Evolutionary conservation across 2,113 vertebrate genomes (phyloP).

Genomic region (Anseranas semipalmata): DNA sequence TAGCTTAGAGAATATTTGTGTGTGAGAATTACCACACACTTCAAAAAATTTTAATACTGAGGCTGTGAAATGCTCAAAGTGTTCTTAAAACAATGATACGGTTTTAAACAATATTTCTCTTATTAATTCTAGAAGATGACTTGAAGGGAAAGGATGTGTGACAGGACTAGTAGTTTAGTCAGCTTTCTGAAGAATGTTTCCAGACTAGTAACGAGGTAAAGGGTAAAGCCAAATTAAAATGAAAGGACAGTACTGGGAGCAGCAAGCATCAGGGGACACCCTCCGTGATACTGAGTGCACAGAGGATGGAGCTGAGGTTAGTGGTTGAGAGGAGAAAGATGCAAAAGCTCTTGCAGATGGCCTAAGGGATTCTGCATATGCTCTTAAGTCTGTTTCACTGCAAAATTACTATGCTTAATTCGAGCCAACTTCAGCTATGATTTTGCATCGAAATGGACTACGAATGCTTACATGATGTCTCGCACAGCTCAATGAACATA

Average conservation of each 20-base stretch:
- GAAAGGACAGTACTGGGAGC: not conserved
- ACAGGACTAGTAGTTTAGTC: not conserved
- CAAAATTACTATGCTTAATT: not conserved
- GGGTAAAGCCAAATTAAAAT: not conserved
- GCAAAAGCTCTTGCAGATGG: not conserved
- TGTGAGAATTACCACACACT: not conserved
- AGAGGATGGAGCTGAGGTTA: not conserved
- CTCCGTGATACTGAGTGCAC: not conserved
- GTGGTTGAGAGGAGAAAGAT: not conserved
- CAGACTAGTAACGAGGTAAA: not conserved
- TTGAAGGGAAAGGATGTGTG: rapidly evolving
- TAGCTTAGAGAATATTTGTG: not conserved
- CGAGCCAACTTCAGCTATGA: constrained; percentile 8
- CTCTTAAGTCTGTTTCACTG: not conserved
- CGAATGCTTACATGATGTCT: not conserved
- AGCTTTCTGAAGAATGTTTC: not conserved
- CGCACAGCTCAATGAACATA: not conserved
- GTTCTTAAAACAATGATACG: not conserved
- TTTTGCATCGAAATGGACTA: not conserved
- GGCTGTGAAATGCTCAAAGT: not conserved
- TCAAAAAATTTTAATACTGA: not conserved
- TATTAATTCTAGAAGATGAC: not conserved
- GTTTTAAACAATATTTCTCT: not conserved
- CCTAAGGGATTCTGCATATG: not conserved
- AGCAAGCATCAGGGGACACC: not conserved